Conservation (phyloP, 2,888 invertebrate genomes). For the Zelleria hepariella region DNA sequence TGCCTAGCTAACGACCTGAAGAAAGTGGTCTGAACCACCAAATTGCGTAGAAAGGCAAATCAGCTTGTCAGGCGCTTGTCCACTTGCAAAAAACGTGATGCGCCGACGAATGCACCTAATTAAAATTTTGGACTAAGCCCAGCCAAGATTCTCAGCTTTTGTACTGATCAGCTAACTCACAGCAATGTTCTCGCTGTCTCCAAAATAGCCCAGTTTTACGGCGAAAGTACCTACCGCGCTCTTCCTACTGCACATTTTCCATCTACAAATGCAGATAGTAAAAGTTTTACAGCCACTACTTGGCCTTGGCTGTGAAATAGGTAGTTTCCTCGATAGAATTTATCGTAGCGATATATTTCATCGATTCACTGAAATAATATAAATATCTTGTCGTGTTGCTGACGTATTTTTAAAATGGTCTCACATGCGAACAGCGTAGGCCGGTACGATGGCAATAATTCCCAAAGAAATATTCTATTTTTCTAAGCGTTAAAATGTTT, state of each 20-base stretch:
- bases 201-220: not conserved
- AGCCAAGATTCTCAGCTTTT: not conserved
- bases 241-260: not conserved
- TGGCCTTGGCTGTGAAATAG: slow-evolving; percentile 10
- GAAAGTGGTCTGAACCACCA: not conserved
- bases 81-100: not conserved
- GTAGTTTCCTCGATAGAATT: slow-evolving; percentile 10
- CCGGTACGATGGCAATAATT: slow-evolving; percentile 7
- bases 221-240: not conserved
- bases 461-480: slow-evolving; percentile 10
- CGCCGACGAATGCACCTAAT: not conserved
- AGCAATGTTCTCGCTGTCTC: not conserved
- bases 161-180: not conserved
- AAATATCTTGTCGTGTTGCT: slow-evolving; percentile 7
- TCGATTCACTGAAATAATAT: slow-evolving; percentile 4
- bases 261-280: not conserved
- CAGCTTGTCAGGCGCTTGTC: not conserved
- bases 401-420: slow-evolving; percentile 9
- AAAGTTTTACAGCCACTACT: not conserved
- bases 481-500: slow-evolving; percentile 36
- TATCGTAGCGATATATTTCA: slow-evolving; percentile 8
- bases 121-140: not conserved
- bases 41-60: not conserved
- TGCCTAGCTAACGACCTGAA: not conserved
- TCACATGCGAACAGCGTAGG: slow-evolving; percentile 5